phyloP scores from a whole-genome alignment of 2,113 vertebrate genomes.

The Propithecus coquereli region DNA sequence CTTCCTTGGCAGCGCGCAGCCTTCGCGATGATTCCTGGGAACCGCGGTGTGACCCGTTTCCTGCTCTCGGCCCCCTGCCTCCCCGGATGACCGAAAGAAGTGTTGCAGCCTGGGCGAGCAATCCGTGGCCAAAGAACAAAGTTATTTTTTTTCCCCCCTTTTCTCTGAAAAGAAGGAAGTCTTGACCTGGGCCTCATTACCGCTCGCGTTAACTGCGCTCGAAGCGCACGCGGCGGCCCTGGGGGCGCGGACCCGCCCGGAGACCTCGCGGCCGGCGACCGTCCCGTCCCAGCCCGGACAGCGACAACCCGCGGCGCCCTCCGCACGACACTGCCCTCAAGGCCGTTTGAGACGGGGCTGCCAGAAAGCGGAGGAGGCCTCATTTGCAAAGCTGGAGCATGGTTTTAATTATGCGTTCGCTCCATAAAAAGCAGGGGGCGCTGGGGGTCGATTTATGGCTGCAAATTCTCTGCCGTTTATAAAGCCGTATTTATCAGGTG shows the following conservation, averaged over 20 bases:
- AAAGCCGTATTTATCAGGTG: conserved; percentile 77
- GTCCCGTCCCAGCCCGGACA: neutral
- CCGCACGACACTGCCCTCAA: conserved; percentile 30
- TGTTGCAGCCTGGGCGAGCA: neutral
- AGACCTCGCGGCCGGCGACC: neutral
- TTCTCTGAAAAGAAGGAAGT: neutral
- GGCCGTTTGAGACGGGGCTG: conserved; percentile 44
- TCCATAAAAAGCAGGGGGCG: conserved; percentile 53
- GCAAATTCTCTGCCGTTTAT: conserved; percentile 63
- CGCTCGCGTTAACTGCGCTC: no score
- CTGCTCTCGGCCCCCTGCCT: neutral
- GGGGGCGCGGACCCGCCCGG: neutral
- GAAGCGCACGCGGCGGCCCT: no score
- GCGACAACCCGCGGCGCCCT: conserved; percentile 5
- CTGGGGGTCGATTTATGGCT: conserved; percentile 70
- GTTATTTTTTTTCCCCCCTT: neutral
- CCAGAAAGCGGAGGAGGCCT: conserved; percentile 49
- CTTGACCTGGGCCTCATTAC: conserved; percentile 39
- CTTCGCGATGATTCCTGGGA: neutral
- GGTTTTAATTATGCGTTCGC: conserved; percentile 74
- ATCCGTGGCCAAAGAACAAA: neutral
- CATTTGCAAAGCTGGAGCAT: conserved; percentile 63
- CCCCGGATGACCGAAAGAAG: neutral
- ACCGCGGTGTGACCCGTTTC: neutral
- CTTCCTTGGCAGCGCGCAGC: neutral